Base-by-base conservation (phyloP, 2,113 vertebrate species). In the Grammomys surdaster region DNA sequence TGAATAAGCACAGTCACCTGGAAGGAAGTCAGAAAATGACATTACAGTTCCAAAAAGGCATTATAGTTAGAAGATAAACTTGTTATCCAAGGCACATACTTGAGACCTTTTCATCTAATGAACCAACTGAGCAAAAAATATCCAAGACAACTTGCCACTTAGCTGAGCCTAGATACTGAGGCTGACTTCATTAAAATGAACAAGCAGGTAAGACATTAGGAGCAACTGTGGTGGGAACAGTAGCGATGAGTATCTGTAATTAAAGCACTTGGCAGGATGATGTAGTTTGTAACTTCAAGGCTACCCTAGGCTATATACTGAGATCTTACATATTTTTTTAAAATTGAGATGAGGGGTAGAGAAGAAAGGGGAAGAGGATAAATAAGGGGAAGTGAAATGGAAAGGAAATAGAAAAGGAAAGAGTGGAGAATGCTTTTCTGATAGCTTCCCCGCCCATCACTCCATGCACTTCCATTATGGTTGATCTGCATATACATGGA, bases 151-250 rank as follows among this genome's bases (percentile, higher is more conserved):
- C 33, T 28, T 58, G 31, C 16, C 31, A n/a, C 40, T 91, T 43
- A 94, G 58, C 43, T 88, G 77, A 54, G 58, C 72, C 72, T 90
- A 94, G 63, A 88, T 17, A 17, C 16, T 75, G 40, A 90, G 48
- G 17, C 12, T 36, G n/a, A 40, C 20, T 73, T 76, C 65, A n/a
- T 1, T 72, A 78, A n/a, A 54, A 78, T 73, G 63, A 58, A 43
- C 16, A 94, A 46, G 56, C 43, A 92, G 46, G n/a, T 7, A 82
- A 6, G 20, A 22, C 3, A 26, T 40, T 87, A 6, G 51, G 24
- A 72, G 63, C n/a, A 22, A n/a, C 54, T 40, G 20, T 43, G 13
- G 9, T 43, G 24, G n/a, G 24, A 14, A 28, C 58, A 85, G 13
- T 11, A 65, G 24, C 3, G 24, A 1, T 65, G 58, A 65, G 31